Evolutionary conservation across 2,797 vertebrate species (phyloP), one percentile per base, ranked within the genome.

Genomic region (Rhabdomys pumilio): DNA sequence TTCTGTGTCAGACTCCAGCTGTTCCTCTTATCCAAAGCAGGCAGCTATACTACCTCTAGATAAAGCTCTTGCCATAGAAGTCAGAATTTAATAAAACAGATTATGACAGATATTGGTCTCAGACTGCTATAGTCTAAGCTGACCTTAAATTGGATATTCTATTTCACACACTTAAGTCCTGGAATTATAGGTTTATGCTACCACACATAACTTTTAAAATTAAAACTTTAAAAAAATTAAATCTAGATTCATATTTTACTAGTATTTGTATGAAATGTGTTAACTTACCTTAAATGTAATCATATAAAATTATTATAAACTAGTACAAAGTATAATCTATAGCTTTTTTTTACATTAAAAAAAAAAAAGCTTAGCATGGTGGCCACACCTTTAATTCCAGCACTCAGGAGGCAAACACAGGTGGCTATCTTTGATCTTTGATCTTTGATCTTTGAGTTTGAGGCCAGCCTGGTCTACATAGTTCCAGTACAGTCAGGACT

Each of bases 51-150:
- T 80, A 65, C 63, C 59, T 91, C 50, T 96, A 84, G 83, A 87
- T 83, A 53, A 59, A 88, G 72, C 44, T 82, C 3, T 93, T 92
- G 22, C 19, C 93, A 76, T 89, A 81, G 95, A 91, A 90, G 63
- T 96, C 89, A 88, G 47, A 95, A 67, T 90, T 95, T 92, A 84
- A 29, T 93, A 87, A 85, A 94, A 72, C 38, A 83, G 24, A 22
- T 22, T 19, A 31, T 47, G 19, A 44, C 12, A 59, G 11, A 38
- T 13, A 34, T 31, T 89, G 19, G 41, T 38, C 29, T 89, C 29
- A 77, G 22, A 89, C 7, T 50, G 61, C 31, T 89, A 55, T 61
- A 59, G 29, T 24, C 57, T 29, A 41, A 14, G 12, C 19, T 77
- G 44, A 34, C 38, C 26, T 89, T 14, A 79, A 89, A 61, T 13